Conservation (phyloP, 2,797 vertebrate species). For the Prunella strophiata region DNA sequence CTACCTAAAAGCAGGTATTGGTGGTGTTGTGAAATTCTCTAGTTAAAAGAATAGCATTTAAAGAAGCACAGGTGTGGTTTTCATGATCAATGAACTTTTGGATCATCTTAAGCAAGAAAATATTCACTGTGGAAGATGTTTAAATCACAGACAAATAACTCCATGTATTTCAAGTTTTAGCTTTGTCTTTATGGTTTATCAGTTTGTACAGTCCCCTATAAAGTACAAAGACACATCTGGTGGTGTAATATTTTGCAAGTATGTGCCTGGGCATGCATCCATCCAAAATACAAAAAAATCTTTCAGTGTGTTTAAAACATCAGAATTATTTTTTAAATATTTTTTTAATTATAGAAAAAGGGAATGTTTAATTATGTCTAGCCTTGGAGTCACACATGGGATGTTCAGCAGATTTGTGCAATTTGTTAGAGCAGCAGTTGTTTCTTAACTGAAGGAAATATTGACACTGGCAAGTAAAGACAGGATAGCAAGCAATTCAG, state of each 20-base stretch:
- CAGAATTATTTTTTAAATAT: not conserved
- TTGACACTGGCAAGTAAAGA: not conserved
- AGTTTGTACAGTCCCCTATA: not conserved
- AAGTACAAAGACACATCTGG: not conserved
- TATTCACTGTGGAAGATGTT: not conserved
- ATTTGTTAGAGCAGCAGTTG: not conserved
- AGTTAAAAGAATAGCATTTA: not conserved
- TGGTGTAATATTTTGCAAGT: not conserved
- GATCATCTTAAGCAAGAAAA: not conserved
- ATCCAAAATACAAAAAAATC: not conserved
- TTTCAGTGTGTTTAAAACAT: not conserved
- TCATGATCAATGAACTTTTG: not conserved
- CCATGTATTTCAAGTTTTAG: not conserved
- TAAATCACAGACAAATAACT: not conserved
- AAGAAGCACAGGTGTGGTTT: not conserved
- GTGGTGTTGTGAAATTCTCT: not conserved
- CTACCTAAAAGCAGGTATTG: not conserved
- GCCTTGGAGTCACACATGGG: not conserved
- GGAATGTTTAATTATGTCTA: not conserved
- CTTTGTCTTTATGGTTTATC: not conserved
- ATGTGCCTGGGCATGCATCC: not conserved
- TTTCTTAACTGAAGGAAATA: not conserved
- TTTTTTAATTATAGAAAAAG: not conserved
- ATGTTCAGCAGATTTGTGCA: not conserved
- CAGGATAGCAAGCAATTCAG: not conserved